phyloP scores from a whole-genome alignment of 2,888 invertebrate genomes.

The Lycophotia porphyrea region DNA sequence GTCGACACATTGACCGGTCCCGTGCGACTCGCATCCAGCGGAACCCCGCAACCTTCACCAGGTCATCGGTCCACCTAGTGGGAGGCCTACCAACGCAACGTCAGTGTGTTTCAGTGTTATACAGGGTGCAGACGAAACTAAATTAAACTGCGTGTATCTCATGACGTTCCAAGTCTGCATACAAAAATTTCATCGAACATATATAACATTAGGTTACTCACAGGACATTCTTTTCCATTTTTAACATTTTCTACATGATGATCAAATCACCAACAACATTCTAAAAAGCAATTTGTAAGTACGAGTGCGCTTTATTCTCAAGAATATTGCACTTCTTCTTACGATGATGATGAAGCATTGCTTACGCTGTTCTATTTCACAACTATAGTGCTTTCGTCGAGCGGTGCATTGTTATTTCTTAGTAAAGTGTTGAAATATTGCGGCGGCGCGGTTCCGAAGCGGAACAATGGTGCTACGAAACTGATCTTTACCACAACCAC shows the following conservation, averaged over 20 bases:
- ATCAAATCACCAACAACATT: constrained; percentile 41
- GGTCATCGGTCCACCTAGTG: too few relatives aligned
- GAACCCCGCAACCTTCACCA: too few relatives aligned
- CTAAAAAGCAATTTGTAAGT: constrained; percentile 58
- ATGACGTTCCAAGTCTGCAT: neutral
- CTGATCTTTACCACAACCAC: constrained; percentile 78
- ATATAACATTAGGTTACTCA: neutral
- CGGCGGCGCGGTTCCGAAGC: constrained; percentile 77
- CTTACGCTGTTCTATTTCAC: constrained; percentile 80
- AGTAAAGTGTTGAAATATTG: constrained; percentile 87
- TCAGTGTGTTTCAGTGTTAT: constrained; percentile 3
- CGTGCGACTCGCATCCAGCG: too few relatives aligned
- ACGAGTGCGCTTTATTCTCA: constrained; percentile 60
- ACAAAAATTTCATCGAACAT: neutral
- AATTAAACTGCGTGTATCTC: neutral
- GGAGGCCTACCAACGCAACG: too few relatives aligned
- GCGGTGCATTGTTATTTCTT: constrained; percentile 87
- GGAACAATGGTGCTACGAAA: constrained; percentile 76
- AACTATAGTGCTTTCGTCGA: constrained; percentile 82
- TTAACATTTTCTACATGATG: neutral
- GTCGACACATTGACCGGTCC: too few relatives aligned
- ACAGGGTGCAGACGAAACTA: neutral
- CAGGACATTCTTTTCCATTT: neutral
- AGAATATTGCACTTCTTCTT: constrained; percentile 72
- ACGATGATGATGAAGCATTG: constrained; percentile 84